phyloP scores from a whole-genome alignment of 2,888 invertebrate genomes.

The Tipula helvola region DNA sequence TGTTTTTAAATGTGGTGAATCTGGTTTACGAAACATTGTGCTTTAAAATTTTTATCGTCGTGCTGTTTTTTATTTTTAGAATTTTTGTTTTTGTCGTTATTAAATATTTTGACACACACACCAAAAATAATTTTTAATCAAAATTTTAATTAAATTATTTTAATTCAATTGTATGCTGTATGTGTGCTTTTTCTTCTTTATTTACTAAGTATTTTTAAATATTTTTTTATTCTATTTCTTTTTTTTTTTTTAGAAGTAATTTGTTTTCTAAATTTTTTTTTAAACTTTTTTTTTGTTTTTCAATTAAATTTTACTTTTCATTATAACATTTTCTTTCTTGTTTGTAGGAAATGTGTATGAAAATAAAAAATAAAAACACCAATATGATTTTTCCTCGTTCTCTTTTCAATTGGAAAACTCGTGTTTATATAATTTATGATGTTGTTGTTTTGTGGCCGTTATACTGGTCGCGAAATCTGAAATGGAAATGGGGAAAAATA shows the following conservation, averaged over 20 bases:
- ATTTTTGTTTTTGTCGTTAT: background rate
- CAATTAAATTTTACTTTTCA: background rate
- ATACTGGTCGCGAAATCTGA: background rate
- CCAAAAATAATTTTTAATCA: background rate
- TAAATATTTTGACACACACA: background rate
- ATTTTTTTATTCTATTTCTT: background rate
- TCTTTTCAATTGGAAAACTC: background rate
- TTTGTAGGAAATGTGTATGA: background rate
- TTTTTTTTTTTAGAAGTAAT: background rate
- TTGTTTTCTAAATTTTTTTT: background rate
- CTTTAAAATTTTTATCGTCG: background rate
- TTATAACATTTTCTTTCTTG: background rate
- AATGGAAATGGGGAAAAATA: background rate
- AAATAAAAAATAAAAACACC: background rate
- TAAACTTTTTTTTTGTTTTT: background rate
- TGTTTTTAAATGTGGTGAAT: constrained; percentile 12
- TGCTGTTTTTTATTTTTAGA: background rate
- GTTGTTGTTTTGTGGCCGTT: background rate
- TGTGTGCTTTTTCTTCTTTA: background rate
- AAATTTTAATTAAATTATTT: background rate
- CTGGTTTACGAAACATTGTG: background rate
- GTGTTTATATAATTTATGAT: background rate
- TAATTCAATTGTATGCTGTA: background rate
- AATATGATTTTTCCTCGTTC: background rate
- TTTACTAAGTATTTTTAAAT: background rate